Evolutionary conservation across 2,113 vertebrate species (phyloP).

Genomic region (Ailuropoda melanoleuca): DNA sequence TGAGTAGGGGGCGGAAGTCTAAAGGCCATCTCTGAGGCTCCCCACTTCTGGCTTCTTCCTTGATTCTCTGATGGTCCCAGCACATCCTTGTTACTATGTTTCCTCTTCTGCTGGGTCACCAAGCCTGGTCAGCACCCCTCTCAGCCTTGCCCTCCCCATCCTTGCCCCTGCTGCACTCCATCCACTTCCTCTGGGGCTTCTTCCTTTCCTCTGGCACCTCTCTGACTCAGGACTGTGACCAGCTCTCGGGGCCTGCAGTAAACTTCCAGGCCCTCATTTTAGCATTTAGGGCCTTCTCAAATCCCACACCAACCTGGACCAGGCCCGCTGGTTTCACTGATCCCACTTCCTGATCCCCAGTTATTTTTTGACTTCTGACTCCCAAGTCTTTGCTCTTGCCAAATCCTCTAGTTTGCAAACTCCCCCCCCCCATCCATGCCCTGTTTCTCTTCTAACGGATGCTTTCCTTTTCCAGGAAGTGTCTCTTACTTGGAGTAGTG

Average conservation of each 20-base stretch:
- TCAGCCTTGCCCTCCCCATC: not conserved
- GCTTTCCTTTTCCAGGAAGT: not conserved
- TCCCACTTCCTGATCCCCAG: not conserved
- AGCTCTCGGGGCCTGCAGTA: not conserved
- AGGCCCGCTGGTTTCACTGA: not conserved
- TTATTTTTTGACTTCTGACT: not conserved
- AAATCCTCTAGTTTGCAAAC: slow-evolving; percentile 8
- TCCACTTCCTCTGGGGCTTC: not conserved
- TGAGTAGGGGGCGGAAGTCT: not conserved
- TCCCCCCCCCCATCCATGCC: no score
- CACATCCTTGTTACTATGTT: not conserved
- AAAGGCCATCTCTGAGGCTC: not conserved
- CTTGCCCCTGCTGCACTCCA: not conserved
- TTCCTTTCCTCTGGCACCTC: not conserved
- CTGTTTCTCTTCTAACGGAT: not conserved
- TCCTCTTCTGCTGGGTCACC: not conserved
- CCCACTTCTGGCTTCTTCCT: not conserved
- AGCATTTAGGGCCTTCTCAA: not conserved
- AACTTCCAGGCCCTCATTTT: not conserved
- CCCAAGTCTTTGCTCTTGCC: not conserved
- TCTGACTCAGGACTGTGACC: not conserved
- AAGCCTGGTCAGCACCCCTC: not conserved
- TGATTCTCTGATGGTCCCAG: not conserved
- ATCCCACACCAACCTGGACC: not conserved
- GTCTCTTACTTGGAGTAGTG: not conserved